Percentiles rank a stretch among this genome's conserved stretches.
Evolutionary conservation across 2,113 vertebrate genomes (phyloP).

Genomic region (Oophaga pumilio): DNA sequence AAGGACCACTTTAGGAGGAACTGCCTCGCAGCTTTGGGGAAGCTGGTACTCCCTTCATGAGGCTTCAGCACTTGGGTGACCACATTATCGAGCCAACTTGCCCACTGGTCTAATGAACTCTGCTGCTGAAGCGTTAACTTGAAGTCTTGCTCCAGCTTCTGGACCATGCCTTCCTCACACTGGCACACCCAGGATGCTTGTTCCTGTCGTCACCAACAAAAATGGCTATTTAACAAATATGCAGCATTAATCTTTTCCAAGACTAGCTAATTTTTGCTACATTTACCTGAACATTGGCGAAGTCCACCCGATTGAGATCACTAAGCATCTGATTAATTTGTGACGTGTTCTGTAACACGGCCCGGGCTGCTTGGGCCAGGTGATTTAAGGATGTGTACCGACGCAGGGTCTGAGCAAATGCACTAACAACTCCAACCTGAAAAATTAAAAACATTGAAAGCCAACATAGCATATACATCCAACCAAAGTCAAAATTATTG

Average conservation of each 20-base stretch:
- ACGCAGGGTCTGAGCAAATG: conserved; percentile 92
- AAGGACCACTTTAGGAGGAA: conserved; percentile 99
- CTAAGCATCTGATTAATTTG: conserved; percentile 99
- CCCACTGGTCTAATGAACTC: conserved; percentile 98
- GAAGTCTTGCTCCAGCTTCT: conserved; percentile 96
- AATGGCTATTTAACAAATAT: no score
- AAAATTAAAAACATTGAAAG: not conserved
- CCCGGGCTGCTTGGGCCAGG: conserved; percentile 91
- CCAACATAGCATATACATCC: not conserved
- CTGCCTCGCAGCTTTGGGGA: conserved; percentile 93
- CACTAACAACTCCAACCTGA: conserved; percentile 91
- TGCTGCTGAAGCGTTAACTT: conserved; percentile 97
- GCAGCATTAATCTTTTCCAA: no score
- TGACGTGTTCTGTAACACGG: conserved; percentile 95
- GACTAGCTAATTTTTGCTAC: not conserved
- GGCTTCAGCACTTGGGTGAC: conserved; percentile 92
- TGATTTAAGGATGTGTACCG: conserved; percentile 97
- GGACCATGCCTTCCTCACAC: conserved; percentile 92
- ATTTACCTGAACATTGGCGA: conserved; percentile 93
- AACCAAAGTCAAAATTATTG: not conserved
- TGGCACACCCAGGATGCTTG: conserved; percentile 99
- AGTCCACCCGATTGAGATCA: conserved; percentile 97
- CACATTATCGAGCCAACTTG: conserved; percentile 92
- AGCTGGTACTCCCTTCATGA: conserved; percentile 88
- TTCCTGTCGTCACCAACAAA: conserved; percentile 74